These are phyloP conservation scores for Leontopithecus rosalia DNA, from an alignment of 2,797 vertebrate species.

Conservation along the genomic window DNA sequence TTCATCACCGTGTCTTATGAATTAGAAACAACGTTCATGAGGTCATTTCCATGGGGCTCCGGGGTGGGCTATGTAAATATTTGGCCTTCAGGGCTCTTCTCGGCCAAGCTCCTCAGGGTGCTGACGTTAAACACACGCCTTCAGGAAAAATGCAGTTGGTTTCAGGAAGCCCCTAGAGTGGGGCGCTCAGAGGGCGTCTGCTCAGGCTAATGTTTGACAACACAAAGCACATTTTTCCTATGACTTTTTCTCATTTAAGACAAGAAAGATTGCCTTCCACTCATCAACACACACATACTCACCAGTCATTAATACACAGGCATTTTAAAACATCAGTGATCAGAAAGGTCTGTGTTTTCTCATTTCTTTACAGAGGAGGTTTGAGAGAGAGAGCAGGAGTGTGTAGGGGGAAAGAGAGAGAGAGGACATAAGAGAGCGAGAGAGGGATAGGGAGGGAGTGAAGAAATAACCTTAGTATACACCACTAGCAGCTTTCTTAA, in stretches of 20 bases:
- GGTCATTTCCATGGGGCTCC: constrained; percentile 77
- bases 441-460: background rate
- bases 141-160: constrained; percentile 77
- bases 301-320: constrained; percentile 77
- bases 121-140: constrained; percentile 79
- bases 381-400: background rate
- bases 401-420: background rate
- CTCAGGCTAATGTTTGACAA: constrained; percentile 81
- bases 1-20: constrained; percentile 64
- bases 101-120: constrained; percentile 71
- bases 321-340: constrained; percentile 79
- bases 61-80: constrained; percentile 79
- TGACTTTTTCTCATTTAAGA: constrained; percentile 82
- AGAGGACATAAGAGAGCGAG: no score
- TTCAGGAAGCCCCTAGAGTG: constrained; percentile 74
- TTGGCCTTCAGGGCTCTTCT: constrained; percentile 74
- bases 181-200: constrained; percentile 72
- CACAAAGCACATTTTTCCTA: constrained; percentile 81
- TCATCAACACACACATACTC: constrained; percentile 64
- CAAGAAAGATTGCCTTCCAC: constrained; percentile 77
- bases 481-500: background rate
- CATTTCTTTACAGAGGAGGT: constrained; percentile 68
- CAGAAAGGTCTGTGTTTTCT: constrained; percentile 78
- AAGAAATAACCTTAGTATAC: background rate
- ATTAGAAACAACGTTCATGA: constrained; percentile 72